Evolutionary conservation across 2,888 invertebrate genomes (phyloP), one percentile per base, ranked within the genome.

Genomic region (Drosophila kokeensis): DNA sequence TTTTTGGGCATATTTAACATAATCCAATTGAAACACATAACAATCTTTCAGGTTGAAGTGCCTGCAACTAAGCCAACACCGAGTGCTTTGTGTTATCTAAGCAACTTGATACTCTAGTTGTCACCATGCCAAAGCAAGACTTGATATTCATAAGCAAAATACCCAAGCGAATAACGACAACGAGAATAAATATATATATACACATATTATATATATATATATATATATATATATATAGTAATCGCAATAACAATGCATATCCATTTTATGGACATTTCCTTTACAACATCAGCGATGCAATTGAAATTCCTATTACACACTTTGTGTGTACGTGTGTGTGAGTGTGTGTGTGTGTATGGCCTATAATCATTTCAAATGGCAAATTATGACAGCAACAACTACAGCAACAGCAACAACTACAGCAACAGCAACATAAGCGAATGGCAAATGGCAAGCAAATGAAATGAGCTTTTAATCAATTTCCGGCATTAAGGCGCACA

Each of bases 381-480:
- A 86, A 86, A 86, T 88, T 86, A 88, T 86, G 78, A 80, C 72
- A 60, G 67, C 69, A 55, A 65, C 29, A 52, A 32, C 32, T 32
- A 30, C 30, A 30, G 34, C 58, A 55, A 29, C 59, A 4, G 64
- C 69, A 55, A 65, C 29, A 52, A 32, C 32, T 32, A 30, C 30
- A 30, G 34, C 58, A 55, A 29, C 59, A 4, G 10, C n/a, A 70
- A 67, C 73, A 75, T 60, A 65, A 60, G 50, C 67, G 63, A 65
- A 67, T 48, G 15, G 45, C 4, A 45, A 45, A 45, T 45, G 65
- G 50, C 66, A 68, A 60, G 71, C 73, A 79, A 87, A 87, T 85
- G 81, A 88, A 87, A 87, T 88, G 87, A 82, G 87, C 87, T 88
- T 87, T 87, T 87, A 87, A 87, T 87, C 87, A 88, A 87, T 87